These are phyloP conservation scores for Ophion slaviceki DNA, from an alignment of 2,888 invertebrate genomes.

Conservation along the genomic window DNA sequence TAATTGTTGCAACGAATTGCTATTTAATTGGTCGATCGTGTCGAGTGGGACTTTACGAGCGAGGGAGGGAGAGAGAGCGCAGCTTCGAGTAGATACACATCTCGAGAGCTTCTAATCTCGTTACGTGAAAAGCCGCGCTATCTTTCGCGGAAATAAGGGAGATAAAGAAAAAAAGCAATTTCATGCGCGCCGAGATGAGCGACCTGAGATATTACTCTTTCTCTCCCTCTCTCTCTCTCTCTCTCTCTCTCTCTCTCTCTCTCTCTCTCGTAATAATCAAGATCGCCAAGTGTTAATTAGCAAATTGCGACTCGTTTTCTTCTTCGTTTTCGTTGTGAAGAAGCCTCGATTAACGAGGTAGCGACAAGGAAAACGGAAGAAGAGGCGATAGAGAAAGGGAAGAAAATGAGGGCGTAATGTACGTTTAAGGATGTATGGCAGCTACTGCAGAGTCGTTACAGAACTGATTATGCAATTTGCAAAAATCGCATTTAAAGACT, in stretches of 20 bases:
- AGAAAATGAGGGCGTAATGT: constrained; percentile 20
- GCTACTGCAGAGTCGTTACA: too few relatives aligned
- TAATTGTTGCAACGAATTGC: constrained; percentile 7
- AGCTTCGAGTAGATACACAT: neutral
- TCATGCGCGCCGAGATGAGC: constrained; percentile 3
- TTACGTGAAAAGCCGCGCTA: constrained; percentile 17
- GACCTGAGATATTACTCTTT: constrained; percentile 51
- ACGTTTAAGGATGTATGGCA: too few relatives aligned
- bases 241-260: too few relatives aligned
- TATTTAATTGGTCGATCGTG: constrained; percentile 11
- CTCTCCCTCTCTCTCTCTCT: too few relatives aligned
- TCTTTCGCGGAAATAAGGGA: constrained; percentile 5
- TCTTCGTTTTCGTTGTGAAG: constrained; percentile 12
- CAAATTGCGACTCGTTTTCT: constrained; percentile 46
- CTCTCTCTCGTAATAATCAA: constrained; percentile 39
- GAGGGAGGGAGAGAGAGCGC: too few relatives aligned
- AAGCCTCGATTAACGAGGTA: constrained; percentile 25
- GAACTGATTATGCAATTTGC: too few relatives aligned
- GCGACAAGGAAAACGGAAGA: constrained; percentile 25
- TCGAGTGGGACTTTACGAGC: neutral
- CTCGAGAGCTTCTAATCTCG: constrained; percentile 21
- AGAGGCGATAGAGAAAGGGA: neutral
- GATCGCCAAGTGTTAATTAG: constrained; percentile 61
- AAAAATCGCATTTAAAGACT: too few relatives aligned
- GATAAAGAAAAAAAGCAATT: constrained; percentile 1